Base-by-base conservation (phyloP, 2,797 vertebrate species). In the Simalia tracyae region DNA sequence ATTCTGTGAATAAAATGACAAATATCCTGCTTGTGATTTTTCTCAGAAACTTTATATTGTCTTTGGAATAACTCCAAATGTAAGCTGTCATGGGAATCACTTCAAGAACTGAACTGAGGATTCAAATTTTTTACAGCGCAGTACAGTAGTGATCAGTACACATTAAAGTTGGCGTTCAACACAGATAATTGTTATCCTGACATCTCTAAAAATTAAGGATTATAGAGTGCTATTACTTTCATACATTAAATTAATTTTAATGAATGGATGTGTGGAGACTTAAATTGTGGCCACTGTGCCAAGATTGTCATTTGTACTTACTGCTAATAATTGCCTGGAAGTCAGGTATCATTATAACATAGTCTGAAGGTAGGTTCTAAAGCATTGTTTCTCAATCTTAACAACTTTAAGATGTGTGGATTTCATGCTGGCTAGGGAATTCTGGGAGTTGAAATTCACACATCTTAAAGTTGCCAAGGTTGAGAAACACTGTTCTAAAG, bases 221-320 rank as follows among this genome's bases (percentile, higher is more conserved):
- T 68, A 84, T 56, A 61, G n/a, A 56, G 66, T 90, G 19, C 1
- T 86, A 24, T 24, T 63, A 31, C 22, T 24, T 22, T 88, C 14
- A 72, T 19, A 68, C 89, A 60, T 87, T 87, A 10, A 76, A 86
- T 87, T 63, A n/a, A 81, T 76, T 50, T 61, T 89, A 50, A 89
- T 31, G 22, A 86, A 61, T 59, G 17, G 15, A 28, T 87, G 1
- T 50, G 4, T n/a, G 59, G 42, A 89, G 4, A 10, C n/a, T 4
- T 81, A 81, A 15, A 76, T 86, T 59, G 56, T 22, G n/a, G 14
- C 57, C 46, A 6, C 60, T 84, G 7, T 84, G 19, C 54, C 76
- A 66, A 12, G 15, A 19, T 84, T 28, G 26, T 84, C n/a, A 14
- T 86, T 60, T 87, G 63, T 14, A 86, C 14, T 26, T 56, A 76